A percentile compares a stretch with the other conserved stretches of the same genome.
phyloP scores from a whole-genome alignment of 2,797 vertebrate genomes.

The Microctenopoma stevenorrisi region DNA sequence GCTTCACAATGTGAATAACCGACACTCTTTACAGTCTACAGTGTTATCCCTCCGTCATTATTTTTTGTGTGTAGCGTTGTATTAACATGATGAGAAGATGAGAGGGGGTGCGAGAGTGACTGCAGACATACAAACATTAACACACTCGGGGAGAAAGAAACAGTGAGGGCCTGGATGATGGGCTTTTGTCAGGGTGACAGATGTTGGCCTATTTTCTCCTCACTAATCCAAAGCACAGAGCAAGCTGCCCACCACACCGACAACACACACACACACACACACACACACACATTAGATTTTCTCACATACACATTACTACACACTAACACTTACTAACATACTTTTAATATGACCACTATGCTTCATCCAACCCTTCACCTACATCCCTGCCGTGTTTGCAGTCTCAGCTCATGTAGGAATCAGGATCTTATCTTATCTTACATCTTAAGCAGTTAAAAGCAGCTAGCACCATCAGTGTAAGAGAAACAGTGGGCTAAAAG shows the following conservation, averaged over 20 bases:
- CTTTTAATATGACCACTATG: conserved; percentile 1
- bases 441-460: too few species aligned
- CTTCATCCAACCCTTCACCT: too few species aligned
- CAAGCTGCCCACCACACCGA: conserved; percentile 42
- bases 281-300: conserved; percentile 29
- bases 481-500: too few species aligned
- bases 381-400: too few species aligned
- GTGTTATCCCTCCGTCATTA: not conserved
- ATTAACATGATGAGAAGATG: not conserved
- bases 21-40: too few species aligned
- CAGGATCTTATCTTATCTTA: too few species aligned
- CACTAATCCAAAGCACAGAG: conserved; percentile 69
- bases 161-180: conserved; percentile 33
- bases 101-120: not conserved
- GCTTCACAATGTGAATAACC: too few species aligned
- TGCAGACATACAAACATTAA: conserved; percentile 7
- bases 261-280: conserved; percentile 15
- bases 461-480: too few species aligned
- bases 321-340: not conserved
- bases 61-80: not conserved
- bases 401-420: too few species aligned
- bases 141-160: conserved; percentile 14
- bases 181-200: conserved; percentile 76
- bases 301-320: conserved; percentile 20
- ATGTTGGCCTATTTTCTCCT: conserved; percentile 79